A percentile compares a stretch with the other conserved stretches of the same genome.
Evolutionary conservation across 2,888 invertebrate species (phyloP).

Genomic region (Chironomus riparius): DNA sequence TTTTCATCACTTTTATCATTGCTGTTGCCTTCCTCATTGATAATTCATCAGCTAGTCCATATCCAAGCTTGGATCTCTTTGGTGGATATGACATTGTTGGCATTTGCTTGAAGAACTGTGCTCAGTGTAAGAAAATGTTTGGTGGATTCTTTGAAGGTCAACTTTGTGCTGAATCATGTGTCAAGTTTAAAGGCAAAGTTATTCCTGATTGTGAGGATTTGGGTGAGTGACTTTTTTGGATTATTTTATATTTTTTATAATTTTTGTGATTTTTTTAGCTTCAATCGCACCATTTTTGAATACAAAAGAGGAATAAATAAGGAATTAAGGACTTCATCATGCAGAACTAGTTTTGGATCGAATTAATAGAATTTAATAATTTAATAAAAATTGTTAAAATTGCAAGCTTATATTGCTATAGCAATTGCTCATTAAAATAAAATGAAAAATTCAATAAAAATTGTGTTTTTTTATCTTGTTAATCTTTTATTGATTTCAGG

Average conservation of each 20-base stretch:
- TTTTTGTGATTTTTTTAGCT: too few species aligned
- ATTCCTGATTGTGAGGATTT: constrained; percentile 75
- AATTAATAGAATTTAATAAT: too few species aligned
- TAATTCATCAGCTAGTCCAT: not conserved
- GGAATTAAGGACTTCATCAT: not conserved
- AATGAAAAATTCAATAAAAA: too few species aligned
- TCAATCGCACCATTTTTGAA: constrained; percentile 6
- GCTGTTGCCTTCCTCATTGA: not conserved
- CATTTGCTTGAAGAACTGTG: constrained; percentile 76
- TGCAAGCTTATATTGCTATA: too few species aligned
- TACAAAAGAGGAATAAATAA: not conserved
- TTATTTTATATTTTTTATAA: too few species aligned
- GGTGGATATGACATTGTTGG: constrained; percentile 51
- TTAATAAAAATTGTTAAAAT: too few species aligned
- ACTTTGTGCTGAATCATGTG: constrained; percentile 74
- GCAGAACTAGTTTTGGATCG: too few species aligned
- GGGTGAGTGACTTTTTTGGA: not conserved
- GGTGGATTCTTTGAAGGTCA: constrained; percentile 80
- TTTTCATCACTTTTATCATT: not conserved
- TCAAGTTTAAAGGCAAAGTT: constrained; percentile 71
- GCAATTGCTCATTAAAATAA: too few species aligned
- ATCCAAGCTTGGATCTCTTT: constrained; percentile 30
- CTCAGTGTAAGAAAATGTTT: constrained; percentile 82
- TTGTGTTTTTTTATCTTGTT: too few species aligned
- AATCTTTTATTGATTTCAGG: too few species aligned